Evolutionary conservation across 2,888 invertebrate species (phyloP).

Genomic region (Nomada goodeniana): DNA sequence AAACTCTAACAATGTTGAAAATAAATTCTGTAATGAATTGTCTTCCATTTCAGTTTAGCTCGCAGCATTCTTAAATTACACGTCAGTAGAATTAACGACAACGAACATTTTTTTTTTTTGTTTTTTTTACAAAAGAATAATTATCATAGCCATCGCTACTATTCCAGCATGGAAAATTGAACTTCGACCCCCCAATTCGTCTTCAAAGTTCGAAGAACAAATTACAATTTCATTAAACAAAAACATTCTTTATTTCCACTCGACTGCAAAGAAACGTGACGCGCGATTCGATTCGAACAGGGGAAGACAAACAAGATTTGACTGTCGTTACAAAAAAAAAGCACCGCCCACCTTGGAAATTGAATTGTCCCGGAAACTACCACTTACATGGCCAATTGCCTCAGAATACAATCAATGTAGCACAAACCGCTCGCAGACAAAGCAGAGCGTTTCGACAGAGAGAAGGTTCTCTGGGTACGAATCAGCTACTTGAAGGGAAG

Average conservation of each 20-base stretch:
- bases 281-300: background rate
- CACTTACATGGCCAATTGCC: conserved; percentile 19
- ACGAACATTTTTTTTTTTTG: background rate
- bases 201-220: no score
- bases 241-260: background rate
- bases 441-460: background rate
- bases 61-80: no score
- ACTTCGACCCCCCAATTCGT: no score
- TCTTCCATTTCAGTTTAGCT: no score
- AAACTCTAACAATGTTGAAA: no score
- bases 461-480: background rate
- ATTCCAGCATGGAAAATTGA: no score
- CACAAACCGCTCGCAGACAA: background rate
- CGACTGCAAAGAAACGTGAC: background rate
- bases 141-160: no score
- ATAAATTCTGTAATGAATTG: no score
- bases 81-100: background rate
- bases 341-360: background rate
- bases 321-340: conserved; percentile 1
- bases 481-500: background rate
- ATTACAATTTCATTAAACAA: background rate
- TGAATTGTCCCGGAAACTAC: conserved; percentile 10
- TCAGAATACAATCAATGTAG: background rate
- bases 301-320: background rate
- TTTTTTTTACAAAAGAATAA: background rate